These are phyloP conservation scores for Lanius ludovicianus DNA, from an alignment of 2,113 vertebrate species.

Conservation along the genomic window DNA sequence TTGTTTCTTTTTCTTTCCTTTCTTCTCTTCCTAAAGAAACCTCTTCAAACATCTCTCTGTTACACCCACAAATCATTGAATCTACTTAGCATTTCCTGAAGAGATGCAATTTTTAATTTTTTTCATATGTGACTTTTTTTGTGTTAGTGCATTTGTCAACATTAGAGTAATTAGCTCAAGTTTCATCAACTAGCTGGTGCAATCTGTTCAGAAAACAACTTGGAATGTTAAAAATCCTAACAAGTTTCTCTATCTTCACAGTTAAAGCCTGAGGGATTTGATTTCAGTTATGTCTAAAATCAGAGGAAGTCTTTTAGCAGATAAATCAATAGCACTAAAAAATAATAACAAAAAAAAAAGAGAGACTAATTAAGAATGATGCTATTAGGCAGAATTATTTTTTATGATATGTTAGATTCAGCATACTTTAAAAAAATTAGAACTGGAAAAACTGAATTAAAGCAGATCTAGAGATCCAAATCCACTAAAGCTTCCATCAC, in stretches of 20 bases:
- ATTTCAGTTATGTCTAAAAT: conserved; percentile 36
- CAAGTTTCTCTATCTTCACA: conserved; percentile 43
- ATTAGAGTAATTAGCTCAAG: conserved; percentile 81
- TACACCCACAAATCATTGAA: conserved; percentile 61
- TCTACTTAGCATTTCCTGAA: conserved; percentile 69
- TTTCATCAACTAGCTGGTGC: conserved; percentile 77
- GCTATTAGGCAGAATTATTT: background rate
- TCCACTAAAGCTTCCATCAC: background rate
- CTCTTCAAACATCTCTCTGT: conserved; percentile 45
- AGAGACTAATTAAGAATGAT: background rate
- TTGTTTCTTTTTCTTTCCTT: background rate
- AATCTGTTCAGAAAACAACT: conserved; percentile 78
- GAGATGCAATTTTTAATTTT: conserved; percentile 60
- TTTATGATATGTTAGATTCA: background rate
- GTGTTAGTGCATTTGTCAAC: conserved; percentile 75
- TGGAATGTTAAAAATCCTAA: conserved; percentile 72
- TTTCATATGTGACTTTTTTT: conserved; percentile 65
- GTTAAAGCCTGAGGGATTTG: conserved; percentile 36
- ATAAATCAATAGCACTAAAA: background rate
- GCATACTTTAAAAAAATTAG: background rate
- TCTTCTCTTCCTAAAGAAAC: background rate
- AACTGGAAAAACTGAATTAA: background rate
- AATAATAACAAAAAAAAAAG: background rate
- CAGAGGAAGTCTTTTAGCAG: background rate
- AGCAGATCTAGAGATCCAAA: background rate